Evolutionary conservation across 1,140 invertebrate genomes (phyloP), one percentile per base, ranked within the genome.

Genomic region (Archegozetes longisetosus): DNA sequence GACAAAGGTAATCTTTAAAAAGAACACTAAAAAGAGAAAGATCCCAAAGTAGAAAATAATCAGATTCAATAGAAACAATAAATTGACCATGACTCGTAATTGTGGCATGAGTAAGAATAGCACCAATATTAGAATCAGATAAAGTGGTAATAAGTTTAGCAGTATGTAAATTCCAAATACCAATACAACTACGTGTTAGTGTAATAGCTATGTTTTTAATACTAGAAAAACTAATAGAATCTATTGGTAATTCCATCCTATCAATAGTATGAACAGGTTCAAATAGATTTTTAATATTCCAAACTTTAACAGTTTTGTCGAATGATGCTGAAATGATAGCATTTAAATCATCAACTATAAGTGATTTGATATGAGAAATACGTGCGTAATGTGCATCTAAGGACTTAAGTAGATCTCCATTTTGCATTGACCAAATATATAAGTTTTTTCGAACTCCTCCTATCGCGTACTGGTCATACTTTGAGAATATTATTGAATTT

Each of bases 201-300:
- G 87, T 90, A 0, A 87, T 84, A 12, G 87, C 89, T 28, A 92
- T 71, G 32, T 79, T 77, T 40, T 82, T 68, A 62, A 81, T 78
- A 51, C 84, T 78, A 1, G 83, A 86, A 54, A 89, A 74, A 66
- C 83, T 83, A 24, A 97, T 86, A 24, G 84, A 82, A 72, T 98
- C 92, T 58, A 98, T 90, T 66, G 92, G 90, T 53, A 96, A 74
- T 70, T 98, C 94, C 70, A 96, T 90, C 51, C 92, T 76, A 68
- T 97, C 88, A 63, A 98, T 92, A 20, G 88, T 85, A 70, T 96
- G 87, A 2, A 97, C 91, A 75, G 96, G 89, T 70, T 97, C 91
- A 68, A 94, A 92, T 67, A 98, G 96, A 69, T 98, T 97, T 69
- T 97, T 93, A 61, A 98, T 93, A 72, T 97, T 98, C 94, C 94